Percentiles rank a stretch among this genome's conserved stretches.
Evolutionary conservation across 2,113 vertebrate genomes (phyloP).

Genomic region (Petaurus breviceps): DNA sequence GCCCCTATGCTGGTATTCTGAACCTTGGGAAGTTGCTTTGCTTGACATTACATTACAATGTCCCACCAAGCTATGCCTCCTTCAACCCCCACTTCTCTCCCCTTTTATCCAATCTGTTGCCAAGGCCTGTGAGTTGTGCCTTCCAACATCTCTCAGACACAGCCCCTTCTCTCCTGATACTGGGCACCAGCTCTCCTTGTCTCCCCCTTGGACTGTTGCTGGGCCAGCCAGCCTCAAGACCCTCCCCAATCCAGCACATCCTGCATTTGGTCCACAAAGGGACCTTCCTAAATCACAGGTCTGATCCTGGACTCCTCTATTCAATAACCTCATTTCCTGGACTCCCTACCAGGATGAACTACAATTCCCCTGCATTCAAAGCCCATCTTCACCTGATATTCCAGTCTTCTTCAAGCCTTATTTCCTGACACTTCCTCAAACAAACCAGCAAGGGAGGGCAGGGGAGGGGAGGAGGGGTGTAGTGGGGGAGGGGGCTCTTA

Average conservation of each 20-base stretch:
- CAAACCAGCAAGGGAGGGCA: too few relatives aligned
- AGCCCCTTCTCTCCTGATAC: background rate
- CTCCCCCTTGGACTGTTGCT: background rate
- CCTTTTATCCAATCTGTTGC: background rate
- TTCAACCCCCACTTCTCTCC: background rate
- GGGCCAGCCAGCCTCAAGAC: background rate
- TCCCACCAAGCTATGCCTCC: background rate
- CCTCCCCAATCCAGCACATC: too few relatives aligned
- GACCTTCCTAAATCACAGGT: background rate
- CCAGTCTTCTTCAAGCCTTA: background rate
- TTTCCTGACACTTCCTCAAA: background rate
- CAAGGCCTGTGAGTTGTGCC: background rate
- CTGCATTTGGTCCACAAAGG: background rate
- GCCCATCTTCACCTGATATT: background rate
- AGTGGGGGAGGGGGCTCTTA: too few relatives aligned
- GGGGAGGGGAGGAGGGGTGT: accelerated
- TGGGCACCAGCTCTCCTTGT: background rate
- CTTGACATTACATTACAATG: too few relatives aligned
- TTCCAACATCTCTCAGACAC: background rate
- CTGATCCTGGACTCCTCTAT: background rate
- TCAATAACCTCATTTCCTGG: too few relatives aligned
- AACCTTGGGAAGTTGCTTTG: too few relatives aligned
- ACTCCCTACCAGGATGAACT: background rate
- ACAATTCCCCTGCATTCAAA: background rate
- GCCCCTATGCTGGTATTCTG: too few relatives aligned